Evolutionary conservation across 2,113 vertebrate species (phyloP).

Genomic region (Oreochromis tanganicae): DNA sequence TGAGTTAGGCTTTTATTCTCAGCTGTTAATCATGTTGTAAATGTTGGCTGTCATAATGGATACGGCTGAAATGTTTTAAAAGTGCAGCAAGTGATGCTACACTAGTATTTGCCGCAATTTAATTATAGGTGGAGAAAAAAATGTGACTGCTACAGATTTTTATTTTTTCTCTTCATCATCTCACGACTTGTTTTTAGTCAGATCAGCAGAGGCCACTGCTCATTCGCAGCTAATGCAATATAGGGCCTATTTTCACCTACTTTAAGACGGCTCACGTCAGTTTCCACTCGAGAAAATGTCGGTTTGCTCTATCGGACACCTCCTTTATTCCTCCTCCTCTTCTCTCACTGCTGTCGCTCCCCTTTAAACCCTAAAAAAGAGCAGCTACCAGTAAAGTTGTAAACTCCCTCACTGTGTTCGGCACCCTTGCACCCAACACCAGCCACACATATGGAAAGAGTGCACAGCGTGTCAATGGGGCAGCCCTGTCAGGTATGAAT

Average conservation of each 20-base stretch:
- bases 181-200: neutral
- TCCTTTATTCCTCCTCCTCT: neutral
- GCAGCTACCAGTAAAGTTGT: conserved; percentile 1
- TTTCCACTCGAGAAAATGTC: neutral
- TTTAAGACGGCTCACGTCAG: neutral
- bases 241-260: neutral
- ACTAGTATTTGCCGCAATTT: conserved; percentile 9
- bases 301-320: neutral
- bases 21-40: conserved; percentile 37
- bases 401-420: neutral
- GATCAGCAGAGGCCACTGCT: neutral
- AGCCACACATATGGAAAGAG: conserved; percentile 63
- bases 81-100: neutral
- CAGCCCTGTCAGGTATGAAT: conserved; percentile 59
- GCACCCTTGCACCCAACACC: conserved; percentile 44
- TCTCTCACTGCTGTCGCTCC: neutral
- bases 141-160: neutral
- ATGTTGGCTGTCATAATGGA: conserved; percentile 20
- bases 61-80: conserved; percentile 7
- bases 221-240: neutral
- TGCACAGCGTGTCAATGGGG: conserved; percentile 51
- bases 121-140: neutral
- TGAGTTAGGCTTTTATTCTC: conserved; percentile 38
- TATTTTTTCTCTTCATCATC: neutral
- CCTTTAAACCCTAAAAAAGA: neutral